phyloP scores from a whole-genome alignment of 2,113 vertebrate genomes.

The Atlantisia rogersi region DNA sequence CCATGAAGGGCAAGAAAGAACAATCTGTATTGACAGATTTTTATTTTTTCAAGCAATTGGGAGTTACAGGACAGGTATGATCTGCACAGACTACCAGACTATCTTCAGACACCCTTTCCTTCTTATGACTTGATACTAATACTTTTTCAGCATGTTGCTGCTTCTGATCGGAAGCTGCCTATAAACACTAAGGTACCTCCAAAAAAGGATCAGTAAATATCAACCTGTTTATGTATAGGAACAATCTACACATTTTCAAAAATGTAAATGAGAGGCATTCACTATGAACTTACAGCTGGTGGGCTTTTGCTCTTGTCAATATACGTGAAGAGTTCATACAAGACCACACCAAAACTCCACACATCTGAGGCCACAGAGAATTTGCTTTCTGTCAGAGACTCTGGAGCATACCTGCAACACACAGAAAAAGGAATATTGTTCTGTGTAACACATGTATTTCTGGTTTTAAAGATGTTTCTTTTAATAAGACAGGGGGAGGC shows the following conservation, averaged over 20 bases:
- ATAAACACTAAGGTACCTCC: background rate
- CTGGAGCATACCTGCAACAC: constrained; percentile 91
- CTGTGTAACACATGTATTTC: background rate
- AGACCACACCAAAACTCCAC: constrained; percentile 97
- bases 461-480: background rate
- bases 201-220: background rate
- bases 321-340: constrained; percentile 96
- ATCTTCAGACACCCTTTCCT: background rate
- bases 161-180: background rate
- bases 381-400: constrained; percentile 96
- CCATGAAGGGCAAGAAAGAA: fast-evolving
- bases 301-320: constrained; percentile 96
- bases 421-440: background rate
- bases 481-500: background rate
- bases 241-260: background rate
- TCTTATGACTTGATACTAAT: background rate
- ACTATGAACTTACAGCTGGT: constrained; percentile 82
- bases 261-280: background rate
- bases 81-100: background rate
- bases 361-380: constrained; percentile 97
- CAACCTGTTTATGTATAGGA: background rate
- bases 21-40: background rate
- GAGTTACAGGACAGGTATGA: background rate
- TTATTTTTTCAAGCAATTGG: background rate
- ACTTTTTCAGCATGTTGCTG: background rate